Conservation (phyloP, 2,888 invertebrate species). For the Drosophila formosana region DNA sequence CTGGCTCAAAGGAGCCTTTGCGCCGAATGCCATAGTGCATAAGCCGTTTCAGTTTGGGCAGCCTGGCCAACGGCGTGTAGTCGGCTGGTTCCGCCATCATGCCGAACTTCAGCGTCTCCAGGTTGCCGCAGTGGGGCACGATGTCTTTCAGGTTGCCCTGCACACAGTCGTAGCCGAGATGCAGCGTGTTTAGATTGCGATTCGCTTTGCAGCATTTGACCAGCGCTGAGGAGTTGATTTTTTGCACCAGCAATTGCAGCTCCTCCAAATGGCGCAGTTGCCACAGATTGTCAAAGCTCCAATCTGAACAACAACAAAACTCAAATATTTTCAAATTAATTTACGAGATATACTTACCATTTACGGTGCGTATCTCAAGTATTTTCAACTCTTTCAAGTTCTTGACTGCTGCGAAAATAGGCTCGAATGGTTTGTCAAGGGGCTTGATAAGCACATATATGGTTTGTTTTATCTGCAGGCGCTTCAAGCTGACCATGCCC, state of each 20-base stretch:
- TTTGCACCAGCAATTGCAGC: conserved; percentile 36
- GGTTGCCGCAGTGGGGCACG: conserved; percentile 47
- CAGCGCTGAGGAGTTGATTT: conserved; percentile 18
- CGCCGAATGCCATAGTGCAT: conserved; percentile 51
- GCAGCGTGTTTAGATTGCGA: conserved; percentile 32
- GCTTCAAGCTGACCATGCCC: conserved; percentile 46
- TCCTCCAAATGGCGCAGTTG: conserved; percentile 41
- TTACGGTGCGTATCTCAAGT: conserved; percentile 34
- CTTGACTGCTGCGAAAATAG: conserved; percentile 40
- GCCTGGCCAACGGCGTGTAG: conserved; percentile 40
- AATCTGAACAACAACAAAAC: conserved; percentile 28
- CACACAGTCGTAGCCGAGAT: conserved; percentile 46
- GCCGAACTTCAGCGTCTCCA: conserved; percentile 58
- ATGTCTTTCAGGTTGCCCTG: conserved; percentile 40
- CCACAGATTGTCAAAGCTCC: conserved; percentile 34
- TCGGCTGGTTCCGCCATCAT: conserved; percentile 43
- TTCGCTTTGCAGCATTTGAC: conserved; percentile 59
- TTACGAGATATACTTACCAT: conserved; percentile 37
- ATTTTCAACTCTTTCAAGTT: conserved; percentile 26
- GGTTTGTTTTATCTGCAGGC: conserved; percentile 42
- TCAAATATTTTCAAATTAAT: background rate
- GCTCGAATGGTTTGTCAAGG: conserved; percentile 44
- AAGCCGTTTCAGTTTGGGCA: conserved; percentile 52
- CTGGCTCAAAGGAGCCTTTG: conserved; percentile 55
- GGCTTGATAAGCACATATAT: background rate